A percentile compares a stretch with the other conserved stretches of the same genome.
Conservation (phyloP, 2,113 vertebrate species). For the Callaeas wilsoni region DNA sequence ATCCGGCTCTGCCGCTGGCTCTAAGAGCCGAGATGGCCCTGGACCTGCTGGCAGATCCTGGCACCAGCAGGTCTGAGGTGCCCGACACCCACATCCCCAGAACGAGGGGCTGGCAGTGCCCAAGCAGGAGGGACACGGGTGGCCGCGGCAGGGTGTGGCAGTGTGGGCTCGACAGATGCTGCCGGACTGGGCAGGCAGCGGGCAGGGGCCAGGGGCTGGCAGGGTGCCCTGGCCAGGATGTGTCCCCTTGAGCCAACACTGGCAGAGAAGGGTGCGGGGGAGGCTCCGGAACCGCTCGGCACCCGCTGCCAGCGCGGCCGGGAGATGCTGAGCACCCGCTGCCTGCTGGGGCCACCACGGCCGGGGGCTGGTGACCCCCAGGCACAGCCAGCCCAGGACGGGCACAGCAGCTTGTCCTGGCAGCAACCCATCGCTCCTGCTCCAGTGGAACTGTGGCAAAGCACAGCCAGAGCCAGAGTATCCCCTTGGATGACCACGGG, state of each 20-base stretch:
- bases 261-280: background rate
- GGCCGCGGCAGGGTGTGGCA: rapidly evolving
- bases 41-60: rapidly evolving
- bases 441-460: rapidly evolving
- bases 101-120: background rate
- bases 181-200: background rate
- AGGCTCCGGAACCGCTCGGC: background rate
- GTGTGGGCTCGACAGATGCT: background rate
- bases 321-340: rapidly evolving
- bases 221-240: slow-evolving; percentile 1
- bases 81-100: rapidly evolving
- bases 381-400: background rate
- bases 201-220: background rate
- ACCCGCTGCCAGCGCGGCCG: rapidly evolving
- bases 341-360: background rate
- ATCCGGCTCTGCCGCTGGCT: rapidly evolving
- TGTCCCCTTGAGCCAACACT: background rate
- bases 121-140: rapidly evolving
- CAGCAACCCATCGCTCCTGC: background rate
- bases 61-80: rapidly evolving
- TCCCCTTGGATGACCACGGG: background rate
- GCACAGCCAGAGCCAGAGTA: background rate
- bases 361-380: rapidly evolving
- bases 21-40: rapidly evolving
- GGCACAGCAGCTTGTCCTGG: rapidly evolving